These are phyloP conservation scores for Dryobates pubescens DNA, from an alignment of 2,797 vertebrate genomes.

Conservation along the genomic window DNA sequence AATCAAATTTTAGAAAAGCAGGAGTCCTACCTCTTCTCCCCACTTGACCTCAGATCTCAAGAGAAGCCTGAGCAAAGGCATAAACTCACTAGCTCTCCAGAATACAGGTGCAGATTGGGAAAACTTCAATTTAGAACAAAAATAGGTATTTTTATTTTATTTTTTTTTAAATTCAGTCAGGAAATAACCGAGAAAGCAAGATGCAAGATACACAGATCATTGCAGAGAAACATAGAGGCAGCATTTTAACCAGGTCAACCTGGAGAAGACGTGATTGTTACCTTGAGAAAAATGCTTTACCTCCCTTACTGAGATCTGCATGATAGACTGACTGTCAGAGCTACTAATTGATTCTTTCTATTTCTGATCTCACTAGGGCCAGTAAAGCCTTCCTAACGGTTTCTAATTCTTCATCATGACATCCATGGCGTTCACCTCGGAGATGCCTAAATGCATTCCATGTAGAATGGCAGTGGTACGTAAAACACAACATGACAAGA, in stretches of 20 bases:
- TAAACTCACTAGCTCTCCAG: background rate
- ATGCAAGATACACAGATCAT: constrained; percentile 11
- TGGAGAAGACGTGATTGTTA: constrained; percentile 47
- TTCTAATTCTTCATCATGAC: constrained; percentile 61
- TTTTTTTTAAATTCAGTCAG: background rate
- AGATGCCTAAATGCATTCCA: constrained; percentile 50
- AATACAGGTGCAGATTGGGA: background rate
- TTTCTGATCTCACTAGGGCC: constrained; percentile 52
- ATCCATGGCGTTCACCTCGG: constrained; percentile 52
- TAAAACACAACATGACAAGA: constrained; percentile 62
- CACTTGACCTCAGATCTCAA: background rate
- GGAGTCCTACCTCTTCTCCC: background rate
- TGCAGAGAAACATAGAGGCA: background rate
- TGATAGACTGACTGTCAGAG: constrained; percentile 48
- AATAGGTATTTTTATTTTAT: background rate
- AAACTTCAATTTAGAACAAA: constrained; percentile 29
- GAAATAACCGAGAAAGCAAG: constrained; percentile 13
- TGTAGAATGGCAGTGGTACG: constrained; percentile 15
- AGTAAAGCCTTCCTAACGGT: constrained; percentile 30
- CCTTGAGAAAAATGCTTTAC: constrained; percentile 60
- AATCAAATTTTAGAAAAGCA: background rate
- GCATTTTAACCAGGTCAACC: constrained; percentile 52
- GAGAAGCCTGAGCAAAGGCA: background rate
- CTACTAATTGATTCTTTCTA: constrained; percentile 62
- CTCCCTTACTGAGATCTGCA: constrained; percentile 24